phyloP scores from a whole-genome alignment of 1,140 invertebrate genomes.

The Coelopa frigida region DNA sequence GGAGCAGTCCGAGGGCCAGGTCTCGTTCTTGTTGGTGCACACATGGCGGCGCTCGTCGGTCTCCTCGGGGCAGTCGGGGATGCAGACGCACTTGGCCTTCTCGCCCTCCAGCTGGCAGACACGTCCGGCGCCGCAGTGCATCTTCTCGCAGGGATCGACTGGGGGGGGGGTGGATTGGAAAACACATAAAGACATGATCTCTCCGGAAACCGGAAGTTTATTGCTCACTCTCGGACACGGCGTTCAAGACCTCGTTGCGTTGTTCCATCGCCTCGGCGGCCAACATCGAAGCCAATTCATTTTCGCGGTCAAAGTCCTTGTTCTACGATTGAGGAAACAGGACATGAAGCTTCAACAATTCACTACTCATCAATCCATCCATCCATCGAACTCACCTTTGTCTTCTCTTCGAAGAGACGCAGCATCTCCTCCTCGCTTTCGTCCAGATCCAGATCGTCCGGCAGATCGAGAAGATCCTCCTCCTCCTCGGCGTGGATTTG shows the following conservation, averaged over 20 bases:
- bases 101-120: constrained; percentile 72
- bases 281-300: constrained; percentile 30
- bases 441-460: constrained; percentile 23
- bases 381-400: constrained; percentile 20
- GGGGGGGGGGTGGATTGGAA: not conserved
- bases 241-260: constrained; percentile 28
- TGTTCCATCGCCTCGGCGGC: constrained; percentile 17
- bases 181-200: not conserved
- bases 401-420: constrained; percentile 34
- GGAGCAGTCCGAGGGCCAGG: constrained; percentile 86
- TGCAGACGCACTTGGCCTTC: constrained; percentile 77
- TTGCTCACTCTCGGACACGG: constrained; percentile 28
- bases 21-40: constrained; percentile 90
- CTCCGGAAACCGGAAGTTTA: not conserved
- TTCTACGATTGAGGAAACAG: constrained; percentile 20
- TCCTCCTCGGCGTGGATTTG: constrained; percentile 18
- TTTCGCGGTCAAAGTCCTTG: constrained; percentile 37
- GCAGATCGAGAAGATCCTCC: constrained; percentile 7
- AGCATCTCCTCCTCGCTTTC: constrained; percentile 39
- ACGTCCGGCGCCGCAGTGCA: constrained; percentile 83
- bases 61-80: constrained; percentile 73
- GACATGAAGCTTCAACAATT: not conserved
- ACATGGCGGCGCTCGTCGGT: constrained; percentile 71
- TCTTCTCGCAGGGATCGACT: constrained; percentile 72
- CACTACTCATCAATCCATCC: not conserved